These are phyloP conservation scores for Piaya cayana DNA, from an alignment of 2,113 vertebrate species.

Conservation along the genomic window DNA sequence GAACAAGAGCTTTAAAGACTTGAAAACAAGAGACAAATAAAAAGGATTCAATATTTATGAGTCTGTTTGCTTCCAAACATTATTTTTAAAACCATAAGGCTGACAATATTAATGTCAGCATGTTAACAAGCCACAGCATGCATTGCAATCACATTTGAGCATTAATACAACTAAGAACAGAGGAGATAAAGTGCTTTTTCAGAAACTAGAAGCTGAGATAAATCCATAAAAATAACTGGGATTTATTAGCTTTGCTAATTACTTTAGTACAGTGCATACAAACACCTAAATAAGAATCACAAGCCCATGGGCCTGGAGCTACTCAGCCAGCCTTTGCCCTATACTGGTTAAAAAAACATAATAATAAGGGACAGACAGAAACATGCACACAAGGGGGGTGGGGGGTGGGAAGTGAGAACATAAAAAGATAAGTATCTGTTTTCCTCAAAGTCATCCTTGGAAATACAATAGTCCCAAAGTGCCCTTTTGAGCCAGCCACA, in stretches of 20 bases:
- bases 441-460: not conserved
- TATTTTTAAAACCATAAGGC: not conserved
- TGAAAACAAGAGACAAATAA: not conserved
- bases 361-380: not conserved
- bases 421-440: not conserved
- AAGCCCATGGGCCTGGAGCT: rapidly evolving
- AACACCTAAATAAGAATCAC: not conserved
- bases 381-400: not conserved
- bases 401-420: not conserved
- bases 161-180: not conserved
- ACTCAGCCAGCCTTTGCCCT: not conserved
- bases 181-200: not conserved
- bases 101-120: not conserved
- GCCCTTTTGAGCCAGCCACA: not conserved
- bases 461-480: slow-evolving; percentile 17
- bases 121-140: not conserved
- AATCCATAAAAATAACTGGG: not conserved
- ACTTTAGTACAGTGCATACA: not conserved
- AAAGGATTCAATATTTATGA: not conserved
- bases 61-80: not conserved
- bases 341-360: not conserved
- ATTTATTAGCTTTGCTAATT: not conserved
- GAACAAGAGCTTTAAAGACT: not conserved
- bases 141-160: not conserved
- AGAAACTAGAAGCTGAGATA: not conserved